These are phyloP conservation scores for silkworm (Bombyx mori) DNA, from an alignment of 1,140 invertebrate genomes.

Conservation along the genomic window ASM3026992v2 NC_085111.1:15420001-15420500, in stretches of 20 bases:
- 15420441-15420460: no score
- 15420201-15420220: constrained; percentile 45
- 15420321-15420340: no score
- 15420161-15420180: constrained; percentile 44
- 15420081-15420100: constrained; percentile 41
- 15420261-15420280: constrained; percentile 24
- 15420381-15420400: no score
- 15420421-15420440: no score
- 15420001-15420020: constrained; percentile 49
- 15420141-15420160: constrained; percentile 36
- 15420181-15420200: constrained; percentile 50
- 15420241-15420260: constrained; percentile 57
- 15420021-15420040: constrained; percentile 52
- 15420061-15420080: constrained; percentile 41
- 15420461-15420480: no score
- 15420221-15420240: constrained; percentile 54
- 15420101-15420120: constrained; percentile 30
- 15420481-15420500: no score
- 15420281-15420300: neutral
- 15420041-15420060: constrained; percentile 20
- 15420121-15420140: constrained; percentile 56
- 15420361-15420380: no score
- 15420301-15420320: no score
- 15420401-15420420: no score
- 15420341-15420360: no score